These are phyloP conservation scores for Trachops cirrhosus DNA, from an alignment of 2,797 vertebrate species.

Conservation along the genomic window DNA sequence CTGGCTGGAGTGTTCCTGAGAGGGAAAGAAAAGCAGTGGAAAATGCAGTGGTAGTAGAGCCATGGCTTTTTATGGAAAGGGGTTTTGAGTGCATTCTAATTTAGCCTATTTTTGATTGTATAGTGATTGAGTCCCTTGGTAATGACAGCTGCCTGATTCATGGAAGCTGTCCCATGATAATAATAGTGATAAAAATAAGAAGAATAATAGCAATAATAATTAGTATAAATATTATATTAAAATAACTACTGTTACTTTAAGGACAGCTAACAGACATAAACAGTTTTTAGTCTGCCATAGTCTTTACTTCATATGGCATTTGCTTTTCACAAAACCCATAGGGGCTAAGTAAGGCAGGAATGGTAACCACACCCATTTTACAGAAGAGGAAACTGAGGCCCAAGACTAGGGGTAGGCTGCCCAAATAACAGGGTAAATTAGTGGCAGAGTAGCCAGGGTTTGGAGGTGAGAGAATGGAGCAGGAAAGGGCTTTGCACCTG, in stretches of 20 bases:
- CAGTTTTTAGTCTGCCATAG: not conserved
- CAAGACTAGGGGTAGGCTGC: not conserved
- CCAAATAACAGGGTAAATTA: not conserved
- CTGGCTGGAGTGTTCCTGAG: not conserved
- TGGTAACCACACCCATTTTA: not conserved
- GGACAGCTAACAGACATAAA: constrained; percentile 25
- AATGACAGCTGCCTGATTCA: constrained; percentile 51
- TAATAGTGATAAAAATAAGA: constrained; percentile 51
- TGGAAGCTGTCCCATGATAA: constrained; percentile 18
- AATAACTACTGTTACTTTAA: constrained; percentile 50
- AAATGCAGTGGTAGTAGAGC: not conserved
- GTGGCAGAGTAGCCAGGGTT: not conserved
- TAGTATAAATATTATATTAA: constrained; percentile 56
- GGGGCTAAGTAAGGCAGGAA: not conserved
- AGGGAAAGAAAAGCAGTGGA: not conserved
- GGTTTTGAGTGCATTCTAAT: not conserved
- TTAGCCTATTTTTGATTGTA: constrained; percentile 3
- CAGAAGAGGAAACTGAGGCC: not conserved
- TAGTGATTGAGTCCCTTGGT: constrained; percentile 38
- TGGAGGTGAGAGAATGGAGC: not conserved
- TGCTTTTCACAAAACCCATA: not conserved
- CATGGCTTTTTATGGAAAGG: not conserved
- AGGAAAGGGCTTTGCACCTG: not conserved
- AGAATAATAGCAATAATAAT: constrained; percentile 47
- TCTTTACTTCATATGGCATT: not conserved